Conservation (phyloP, 30 jellyfish, hydroid and myxozoan genomes). For the Clytia hemisphaerica region DNA sequence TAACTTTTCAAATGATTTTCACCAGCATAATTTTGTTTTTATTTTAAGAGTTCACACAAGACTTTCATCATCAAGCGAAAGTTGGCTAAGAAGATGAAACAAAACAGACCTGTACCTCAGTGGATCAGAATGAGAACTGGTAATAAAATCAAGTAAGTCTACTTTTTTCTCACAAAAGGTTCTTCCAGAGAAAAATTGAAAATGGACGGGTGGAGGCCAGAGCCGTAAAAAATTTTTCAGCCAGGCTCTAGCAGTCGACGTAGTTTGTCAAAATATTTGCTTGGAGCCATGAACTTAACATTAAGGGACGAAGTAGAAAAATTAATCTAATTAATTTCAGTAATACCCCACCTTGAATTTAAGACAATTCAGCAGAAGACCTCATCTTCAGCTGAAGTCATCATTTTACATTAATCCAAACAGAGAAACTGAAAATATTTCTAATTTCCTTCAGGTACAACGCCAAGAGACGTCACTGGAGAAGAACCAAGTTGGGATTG, state of each 20-base stretch:
- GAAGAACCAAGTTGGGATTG: conserved; percentile 90
- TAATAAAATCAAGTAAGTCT: conserved; percentile 67
- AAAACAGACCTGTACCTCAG: conserved; percentile 94
- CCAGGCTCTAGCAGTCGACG: no score
- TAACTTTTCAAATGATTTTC: no score
- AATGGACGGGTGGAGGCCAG: no score
- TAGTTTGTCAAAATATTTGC: no score
- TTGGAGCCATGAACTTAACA: no score
- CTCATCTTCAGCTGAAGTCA: not conserved
- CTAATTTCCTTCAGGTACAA: conserved; percentile 48
- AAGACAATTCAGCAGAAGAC: no score
- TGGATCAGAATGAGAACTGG: conserved; percentile 98
- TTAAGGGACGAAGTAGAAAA: no score
- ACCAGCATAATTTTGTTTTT: conserved; percentile 1
- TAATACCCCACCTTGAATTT: no score
- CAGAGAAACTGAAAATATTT: not conserved
- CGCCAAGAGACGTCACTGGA: conserved; percentile 98
- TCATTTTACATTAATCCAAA: not conserved
- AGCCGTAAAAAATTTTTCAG: no score
- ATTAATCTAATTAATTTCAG: no score
- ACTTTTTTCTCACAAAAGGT: no score
- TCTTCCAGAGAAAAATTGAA: not conserved
- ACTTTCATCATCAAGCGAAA: conserved; percentile 87
- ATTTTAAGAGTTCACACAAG: conserved; percentile 73
- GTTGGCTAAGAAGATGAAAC: conserved; percentile 94